Evolutionary conservation across 2,888 invertebrate species (phyloP).

Genomic region (Mesochorus sp.): DNA sequence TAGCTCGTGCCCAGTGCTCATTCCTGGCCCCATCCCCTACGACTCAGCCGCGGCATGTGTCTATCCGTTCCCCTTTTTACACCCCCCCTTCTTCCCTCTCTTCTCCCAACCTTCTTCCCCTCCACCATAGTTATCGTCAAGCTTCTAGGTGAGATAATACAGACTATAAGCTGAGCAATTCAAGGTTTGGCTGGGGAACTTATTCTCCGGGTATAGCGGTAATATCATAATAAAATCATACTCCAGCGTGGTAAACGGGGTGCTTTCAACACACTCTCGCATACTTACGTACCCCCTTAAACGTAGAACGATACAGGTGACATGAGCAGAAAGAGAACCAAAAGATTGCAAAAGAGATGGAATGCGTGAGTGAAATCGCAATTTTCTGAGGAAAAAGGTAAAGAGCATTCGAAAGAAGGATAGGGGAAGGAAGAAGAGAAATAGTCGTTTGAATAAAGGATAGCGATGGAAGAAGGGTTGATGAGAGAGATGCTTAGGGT

Average conservation of each 20-base stretch:
- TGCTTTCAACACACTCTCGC: constrained; percentile 53
- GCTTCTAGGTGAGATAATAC: constrained; percentile 79
- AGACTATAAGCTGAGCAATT: constrained; percentile 81
- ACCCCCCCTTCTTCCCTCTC: constrained; percentile 57
- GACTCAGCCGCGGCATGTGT: constrained; percentile 31
- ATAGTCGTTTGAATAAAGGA: constrained; percentile 12
- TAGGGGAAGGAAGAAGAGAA: constrained; percentile 43
- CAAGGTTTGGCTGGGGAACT: constrained; percentile 78
- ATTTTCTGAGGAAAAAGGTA: constrained; percentile 47
- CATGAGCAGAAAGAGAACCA: neutral
- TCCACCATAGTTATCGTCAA: constrained; percentile 63
- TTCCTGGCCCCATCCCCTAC: constrained; percentile 44
- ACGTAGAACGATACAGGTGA: neutral
- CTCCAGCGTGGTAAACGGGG: constrained; percentile 78
- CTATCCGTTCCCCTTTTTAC: constrained; percentile 46
- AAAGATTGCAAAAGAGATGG: constrained; percentile 25
- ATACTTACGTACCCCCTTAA: constrained; percentile 24
- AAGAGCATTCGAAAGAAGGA: constrained; percentile 15
- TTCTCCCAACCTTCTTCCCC: constrained; percentile 56
- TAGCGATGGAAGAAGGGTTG: constrained; percentile 21
- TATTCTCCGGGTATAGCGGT: constrained; percentile 68
- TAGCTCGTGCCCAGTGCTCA: constrained; percentile 41
- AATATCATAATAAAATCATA: constrained; percentile 82
- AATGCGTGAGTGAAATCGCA: constrained; percentile 36
- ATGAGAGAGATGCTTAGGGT: constrained; percentile 22